Evolutionary conservation across 2,797 vertebrate genomes (phyloP).

Genomic region (Sebastes itinus): DNA sequence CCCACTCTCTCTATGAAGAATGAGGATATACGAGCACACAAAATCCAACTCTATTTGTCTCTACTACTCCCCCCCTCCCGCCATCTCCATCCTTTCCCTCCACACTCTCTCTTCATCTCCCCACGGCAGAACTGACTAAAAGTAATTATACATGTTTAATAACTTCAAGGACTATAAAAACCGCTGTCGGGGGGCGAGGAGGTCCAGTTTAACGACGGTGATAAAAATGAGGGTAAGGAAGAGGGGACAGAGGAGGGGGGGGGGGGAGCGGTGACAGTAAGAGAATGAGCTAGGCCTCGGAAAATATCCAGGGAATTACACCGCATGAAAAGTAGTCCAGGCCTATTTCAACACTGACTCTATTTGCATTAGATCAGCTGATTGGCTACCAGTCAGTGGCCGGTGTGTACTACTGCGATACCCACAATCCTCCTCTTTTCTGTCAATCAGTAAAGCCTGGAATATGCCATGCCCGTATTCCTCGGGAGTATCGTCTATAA

Average conservation of each 20-base stretch:
- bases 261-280: neutral
- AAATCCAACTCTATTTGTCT: slow-evolving; percentile 74
- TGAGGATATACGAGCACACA: slow-evolving; percentile 68
- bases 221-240: slow-evolving; percentile 74
- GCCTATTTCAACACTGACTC: slow-evolving; percentile 19
- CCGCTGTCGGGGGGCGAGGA: slow-evolving; percentile 69
- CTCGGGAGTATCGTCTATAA: slow-evolving; percentile 60
- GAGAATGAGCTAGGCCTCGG: slow-evolving; percentile 45
- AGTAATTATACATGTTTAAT: slow-evolving; percentile 85
- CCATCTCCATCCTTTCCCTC: slow-evolving; percentile 51
- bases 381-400: slow-evolving; percentile 25
- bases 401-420: neutral
- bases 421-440: slow-evolving; percentile 24
- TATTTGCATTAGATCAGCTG: slow-evolving; percentile 26
- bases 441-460: slow-evolving; percentile 22
- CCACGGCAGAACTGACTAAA: slow-evolving; percentile 70
- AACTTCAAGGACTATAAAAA: slow-evolving; percentile 81
- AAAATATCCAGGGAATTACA: slow-evolving; percentile 35
- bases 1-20: slow-evolving; percentile 48
- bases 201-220: slow-evolving; percentile 76
- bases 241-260: slow-evolving; percentile 31
- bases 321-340: slow-evolving; percentile 49
- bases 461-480: slow-evolving; percentile 30
- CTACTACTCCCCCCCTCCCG: slow-evolving; percentile 23
- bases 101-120: slow-evolving; percentile 61